Percentiles rank a stretch among this genome's conserved stretches.
Conservation (phyloP, 2,797 vertebrate species). For the Chrysocyon brachyurus region DNA sequence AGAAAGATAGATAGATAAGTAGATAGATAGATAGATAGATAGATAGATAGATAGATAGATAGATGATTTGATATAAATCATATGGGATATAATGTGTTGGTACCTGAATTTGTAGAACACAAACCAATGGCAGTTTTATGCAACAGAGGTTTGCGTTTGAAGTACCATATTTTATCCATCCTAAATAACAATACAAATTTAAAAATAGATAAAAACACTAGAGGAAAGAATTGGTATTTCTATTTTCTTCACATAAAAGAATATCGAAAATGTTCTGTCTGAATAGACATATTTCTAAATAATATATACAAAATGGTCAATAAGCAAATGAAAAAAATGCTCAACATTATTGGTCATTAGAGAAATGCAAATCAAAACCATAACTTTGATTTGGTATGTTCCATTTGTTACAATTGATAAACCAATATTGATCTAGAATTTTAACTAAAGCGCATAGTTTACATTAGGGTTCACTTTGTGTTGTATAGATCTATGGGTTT, state of each 20-base stretch:
- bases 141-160: background rate
- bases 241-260: background rate
- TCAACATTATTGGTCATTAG: background rate
- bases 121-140: background rate
- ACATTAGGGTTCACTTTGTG: background rate
- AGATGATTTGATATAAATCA: background rate
- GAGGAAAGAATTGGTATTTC: background rate
- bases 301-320: background rate
- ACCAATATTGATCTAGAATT: background rate
- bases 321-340: background rate
- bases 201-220: background rate
- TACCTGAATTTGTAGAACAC: background rate
- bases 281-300: background rate
- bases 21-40: too few relatives aligned
- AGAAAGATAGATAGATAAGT: background rate
- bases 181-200: background rate
- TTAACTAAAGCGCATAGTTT: background rate
- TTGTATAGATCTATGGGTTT: background rate
- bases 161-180: background rate
- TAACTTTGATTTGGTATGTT: background rate
- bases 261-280: background rate
- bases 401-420: background rate
- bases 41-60: background rate
- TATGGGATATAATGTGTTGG: background rate
- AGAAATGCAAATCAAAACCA: background rate